phyloP scores from a whole-genome alignment of 2,797 vertebrate species.

The Sebastes umbrosus region DNA sequence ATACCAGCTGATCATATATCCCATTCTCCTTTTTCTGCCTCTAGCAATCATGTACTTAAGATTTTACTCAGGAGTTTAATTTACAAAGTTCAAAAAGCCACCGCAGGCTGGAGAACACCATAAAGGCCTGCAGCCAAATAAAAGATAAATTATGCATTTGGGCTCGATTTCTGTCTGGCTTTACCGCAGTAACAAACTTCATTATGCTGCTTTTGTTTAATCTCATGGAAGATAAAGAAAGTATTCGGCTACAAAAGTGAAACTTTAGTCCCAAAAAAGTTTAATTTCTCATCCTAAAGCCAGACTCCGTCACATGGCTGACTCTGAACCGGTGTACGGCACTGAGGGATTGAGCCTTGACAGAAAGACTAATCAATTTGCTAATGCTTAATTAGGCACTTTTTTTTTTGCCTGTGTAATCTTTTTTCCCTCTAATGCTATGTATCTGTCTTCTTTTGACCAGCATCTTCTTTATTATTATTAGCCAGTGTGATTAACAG shows the following conservation, averaged over 20 bases:
- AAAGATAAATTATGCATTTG: conserved; percentile 61
- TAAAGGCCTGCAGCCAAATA: conserved; percentile 55
- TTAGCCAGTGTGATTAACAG: conserved; percentile 69
- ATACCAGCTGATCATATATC: conserved; percentile 32
- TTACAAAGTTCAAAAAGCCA: conserved; percentile 63
- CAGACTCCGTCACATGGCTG: conserved; percentile 16
- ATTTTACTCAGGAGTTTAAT: conserved; percentile 55
- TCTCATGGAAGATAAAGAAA: conserved; percentile 5
- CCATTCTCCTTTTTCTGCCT: conserved; percentile 23
- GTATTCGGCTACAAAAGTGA: background rate
- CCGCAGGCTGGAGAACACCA: conserved; percentile 56
- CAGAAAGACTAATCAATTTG: conserved; percentile 59
- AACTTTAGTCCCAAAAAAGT: conserved; percentile 19
- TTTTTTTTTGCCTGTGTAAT: conserved; percentile 44
- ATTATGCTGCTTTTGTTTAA: conserved; percentile 41
- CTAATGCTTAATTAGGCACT: conserved; percentile 63
- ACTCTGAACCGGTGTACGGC: conserved; percentile 15
- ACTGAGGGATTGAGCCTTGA: conserved; percentile 32
- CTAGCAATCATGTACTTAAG: conserved; percentile 26
- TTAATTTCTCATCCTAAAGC: conserved; percentile 8
- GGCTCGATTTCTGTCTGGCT: conserved; percentile 33
- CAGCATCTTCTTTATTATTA: conserved; percentile 16
- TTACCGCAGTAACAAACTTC: conserved; percentile 41
- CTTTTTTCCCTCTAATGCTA: conserved; percentile 6
- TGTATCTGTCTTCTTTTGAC: conserved; percentile 54